Evolutionary conservation across 2,113 vertebrate genomes (phyloP), one percentile per base, ranked within the genome.

Genomic region (Hymenochirus boettgeri): DNA sequence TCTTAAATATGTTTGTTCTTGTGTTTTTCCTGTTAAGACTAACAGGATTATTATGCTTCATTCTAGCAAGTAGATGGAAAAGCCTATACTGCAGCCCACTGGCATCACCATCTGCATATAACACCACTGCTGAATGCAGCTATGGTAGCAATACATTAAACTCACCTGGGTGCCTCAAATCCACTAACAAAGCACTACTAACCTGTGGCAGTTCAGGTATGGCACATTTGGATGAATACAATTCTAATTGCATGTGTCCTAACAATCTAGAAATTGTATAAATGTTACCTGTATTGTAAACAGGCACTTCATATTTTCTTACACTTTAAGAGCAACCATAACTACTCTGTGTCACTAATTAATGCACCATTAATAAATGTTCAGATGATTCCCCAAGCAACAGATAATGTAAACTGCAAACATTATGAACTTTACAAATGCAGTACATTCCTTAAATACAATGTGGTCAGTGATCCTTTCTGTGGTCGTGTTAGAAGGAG

Each of bases 171-270:
- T 91, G 93, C 85, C 90, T 91, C 88, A 95, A 94, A 94, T 91
- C 93, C 73, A 92, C 93, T 95, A 94, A 93, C 91, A 95, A 94
- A 94, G 80, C 91, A 80, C 87, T 95, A 94, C 92, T 95, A 95
- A 93, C 93, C 82, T 92, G 91, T 92, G 93, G 90, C 90, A 90
- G 77, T 87, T 92, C 93, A 96, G 93, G 93, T 95, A 96, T 71
- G 92, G 89, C 91, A 84, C 85, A 89, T 77, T 80, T 74, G 27
- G 48, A 12, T 60, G 59, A 51, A 50, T 67, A 18, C 10, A 6
- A 63, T 54, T 31, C 47, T 61, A 27, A 58, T 39, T 26, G 63
- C 62, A 64, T 48, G 53, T 19, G 19, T 17, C 17, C 45, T 66
- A 58, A 66, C 27, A 5, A 17, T n/a, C 19, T 33, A 7, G 2